Base-by-base conservation (phyloP, 2,888 invertebrate genomes). In the Cerastis leucographa region DNA sequence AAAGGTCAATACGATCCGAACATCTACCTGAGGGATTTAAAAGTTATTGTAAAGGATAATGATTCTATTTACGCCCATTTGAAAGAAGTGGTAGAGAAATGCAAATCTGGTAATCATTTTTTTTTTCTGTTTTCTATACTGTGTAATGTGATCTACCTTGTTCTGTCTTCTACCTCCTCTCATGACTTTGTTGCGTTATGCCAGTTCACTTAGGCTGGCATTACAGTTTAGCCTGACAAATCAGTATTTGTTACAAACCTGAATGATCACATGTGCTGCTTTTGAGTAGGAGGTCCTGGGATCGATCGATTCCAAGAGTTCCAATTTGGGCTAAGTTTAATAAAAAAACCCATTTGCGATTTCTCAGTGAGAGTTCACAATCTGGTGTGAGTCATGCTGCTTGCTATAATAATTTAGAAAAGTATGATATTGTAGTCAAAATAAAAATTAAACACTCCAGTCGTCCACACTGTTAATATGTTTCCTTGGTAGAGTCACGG, bases 1-100 rank as follows among this genome's bases (percentile, higher is more conserved):
- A 64, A 77, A 54, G 75, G 75, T 25, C 54, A 75, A 64, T 77
- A 64, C 22, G 77, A 76, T 46, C 44, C 40, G 22, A 65, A 8
- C 4, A 77, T n/a, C 6, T 29, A 35, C n/a, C 29, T 59, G 29
- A 44, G 1, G n/a, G 40, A n/a, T 1, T 9, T 35, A 22, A 17
- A 25, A 5, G 5, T 22, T 8, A 12, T 2, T 3, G 3, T n/a
- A 46, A 46, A 77, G n/a, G 17, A 64, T 64, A 59, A 17, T 3
- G 29, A 56, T 56, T 25, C 19, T 29, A 8, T 4, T 4, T 59
- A 29, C 29, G 29, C 19, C 19, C 3, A 19, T 19, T 9, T 59
- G 29, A 29, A 59, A 59, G 59, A 29, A 19, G 4, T 9, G 19
- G 0, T 9, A 9, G 29, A 14, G 4, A 59, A 59, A 59, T 59